Percentiles rank a stretch among this genome's conserved stretches.
Evolutionary conservation across 2,113 vertebrate genomes (phyloP).

Genomic region (Puma concolor): DNA sequence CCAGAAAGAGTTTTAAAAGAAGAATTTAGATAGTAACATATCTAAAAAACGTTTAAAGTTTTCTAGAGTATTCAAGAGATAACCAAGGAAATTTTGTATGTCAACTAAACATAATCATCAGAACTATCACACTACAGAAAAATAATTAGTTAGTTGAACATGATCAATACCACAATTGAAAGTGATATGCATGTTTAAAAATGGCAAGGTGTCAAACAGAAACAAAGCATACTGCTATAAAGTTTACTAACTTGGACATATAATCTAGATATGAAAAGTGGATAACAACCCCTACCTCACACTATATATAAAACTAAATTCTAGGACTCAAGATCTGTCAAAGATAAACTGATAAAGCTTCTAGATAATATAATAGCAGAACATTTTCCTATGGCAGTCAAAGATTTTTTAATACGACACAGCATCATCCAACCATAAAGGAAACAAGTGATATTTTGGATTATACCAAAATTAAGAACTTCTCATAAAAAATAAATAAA

Average conservation of each 20-base stretch:
- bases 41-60: constrained; percentile 1
- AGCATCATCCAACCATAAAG: not conserved
- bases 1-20: not conserved
- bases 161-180: not conserved
- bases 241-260: not conserved
- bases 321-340: not conserved
- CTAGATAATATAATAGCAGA: not conserved
- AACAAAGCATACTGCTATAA: not conserved
- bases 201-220: not conserved
- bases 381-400: not conserved
- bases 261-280: not conserved
- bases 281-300: not conserved
- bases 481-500: not conserved
- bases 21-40: not conserved
- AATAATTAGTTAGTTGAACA: not conserved
- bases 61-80: not conserved
- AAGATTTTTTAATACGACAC: not conserved
- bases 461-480: not conserved
- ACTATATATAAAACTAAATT: not conserved
- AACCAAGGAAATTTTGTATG: not conserved
- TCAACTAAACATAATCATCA: not conserved
- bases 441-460: not conserved
- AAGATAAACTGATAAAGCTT: not conserved
- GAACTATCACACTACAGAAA: not conserved
- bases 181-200: not conserved